Evolutionary conservation across 2,888 invertebrate genomes (phyloP), one percentile per base, ranked within the genome.

Genomic region (Diogma glabrata): DNA sequence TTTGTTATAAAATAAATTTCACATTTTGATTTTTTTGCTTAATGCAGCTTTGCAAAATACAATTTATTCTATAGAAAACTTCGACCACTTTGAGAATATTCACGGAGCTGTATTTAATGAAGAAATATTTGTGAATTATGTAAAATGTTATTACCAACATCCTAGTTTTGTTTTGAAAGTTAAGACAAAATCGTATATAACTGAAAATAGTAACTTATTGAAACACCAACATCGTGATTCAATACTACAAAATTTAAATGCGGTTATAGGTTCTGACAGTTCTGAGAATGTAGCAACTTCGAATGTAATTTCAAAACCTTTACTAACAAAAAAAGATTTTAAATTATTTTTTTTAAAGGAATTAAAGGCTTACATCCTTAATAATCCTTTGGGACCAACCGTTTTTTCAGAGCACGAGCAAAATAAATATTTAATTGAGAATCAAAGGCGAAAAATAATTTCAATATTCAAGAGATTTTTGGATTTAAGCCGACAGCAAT

Each of bases 401-500:
- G 10, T 28, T 28, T 28, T 28, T 28, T 28, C 28, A 10, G 28
- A 28, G 10, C 28, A 28, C 28, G 7, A 28, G 7, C 28, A 28
- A 28, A 28, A 28, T 28, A 28, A 28, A 28, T 28, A 9, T 28
- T 28, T 28, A 28, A 28, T 28, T 5, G 33, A 33, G 4, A 7
- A 10, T 33, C 33, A 33, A 33, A 4, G 46, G 9, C 19, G 46
- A 23, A 24, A 46, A 46, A 46, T 46, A 5, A 46, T 46, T 23
- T 24, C n/a, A 46, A 22, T 24, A 3, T 22, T 14, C 46, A 46
- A 46, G 23, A 23, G 14, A 46, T 12, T 14, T 46, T 46, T 23
- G 46, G 10, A 8, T 46, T 46, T 46, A 46, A 46, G 12, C 23
- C 46, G 7, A 23, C 33, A 33, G 10, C 33, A 4, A 33, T 7